Percentiles rank a stretch among this genome's conserved stretches.
Conservation (phyloP, 2,797 vertebrate genomes). For the Lophura swinhoii region DNA sequence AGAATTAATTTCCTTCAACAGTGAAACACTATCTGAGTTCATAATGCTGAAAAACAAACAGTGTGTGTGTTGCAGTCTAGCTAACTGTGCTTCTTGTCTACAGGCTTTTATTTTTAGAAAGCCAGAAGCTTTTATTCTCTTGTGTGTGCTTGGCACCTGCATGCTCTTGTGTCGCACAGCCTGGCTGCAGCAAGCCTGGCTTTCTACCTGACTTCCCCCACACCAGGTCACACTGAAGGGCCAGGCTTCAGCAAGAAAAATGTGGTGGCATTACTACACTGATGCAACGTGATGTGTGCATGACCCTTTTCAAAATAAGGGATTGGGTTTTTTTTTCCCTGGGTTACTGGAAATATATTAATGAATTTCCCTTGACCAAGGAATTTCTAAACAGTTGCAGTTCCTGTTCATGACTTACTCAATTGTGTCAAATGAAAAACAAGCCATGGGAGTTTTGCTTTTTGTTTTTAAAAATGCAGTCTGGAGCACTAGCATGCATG, state of each 20-base stretch:
- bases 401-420: neutral
- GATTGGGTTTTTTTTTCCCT: neutral
- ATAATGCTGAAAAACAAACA: neutral
- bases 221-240: neutral
- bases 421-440: neutral
- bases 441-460: neutral
- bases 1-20: neutral
- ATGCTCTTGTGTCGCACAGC: neutral
- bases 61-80: neutral
- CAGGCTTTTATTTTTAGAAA: constrained; percentile 30
- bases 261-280: neutral
- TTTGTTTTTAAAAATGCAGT: neutral
- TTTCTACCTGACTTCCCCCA: rapidly evolving
- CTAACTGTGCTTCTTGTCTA: neutral
- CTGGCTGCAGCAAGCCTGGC: rapidly evolving
- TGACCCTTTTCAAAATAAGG: neutral
- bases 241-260: neutral
- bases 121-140: neutral
- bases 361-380: neutral
- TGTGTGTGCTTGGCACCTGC: neutral
- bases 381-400: neutral
- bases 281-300: rapidly evolving
- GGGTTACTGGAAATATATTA: neutral
- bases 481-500: neutral
- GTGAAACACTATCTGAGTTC: neutral